Evolutionary conservation across 1,140 invertebrate species (phyloP).

Genomic region (Meloidogyne hapla): DNA sequence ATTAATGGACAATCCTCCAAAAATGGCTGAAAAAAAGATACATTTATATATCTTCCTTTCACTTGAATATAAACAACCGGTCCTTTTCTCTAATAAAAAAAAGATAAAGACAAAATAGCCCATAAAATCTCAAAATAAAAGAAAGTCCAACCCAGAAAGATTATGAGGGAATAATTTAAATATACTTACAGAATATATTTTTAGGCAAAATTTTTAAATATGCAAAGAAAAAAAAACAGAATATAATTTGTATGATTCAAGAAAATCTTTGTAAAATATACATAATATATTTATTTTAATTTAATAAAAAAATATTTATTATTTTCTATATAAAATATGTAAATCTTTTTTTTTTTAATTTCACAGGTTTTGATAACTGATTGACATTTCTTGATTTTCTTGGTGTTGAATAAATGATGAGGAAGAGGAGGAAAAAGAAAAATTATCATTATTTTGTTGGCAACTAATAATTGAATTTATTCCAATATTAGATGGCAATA

Average conservation of each 20-base stretch:
- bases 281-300: too few species aligned
- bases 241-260: too few species aligned
- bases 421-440: not conserved
- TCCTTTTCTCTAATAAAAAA: not conserved
- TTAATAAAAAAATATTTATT: not conserved
- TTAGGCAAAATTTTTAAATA: too few species aligned
- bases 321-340: not conserved
- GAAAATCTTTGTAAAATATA: too few species aligned
- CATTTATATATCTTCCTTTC: not conserved
- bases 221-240: too few species aligned
- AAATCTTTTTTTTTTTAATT: not conserved
- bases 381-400: conserved; percentile 2
- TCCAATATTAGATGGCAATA: conserved; percentile 1
- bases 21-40: not conserved
- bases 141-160: too few species aligned
- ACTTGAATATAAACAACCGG: not conserved
- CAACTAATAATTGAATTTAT: not conserved
- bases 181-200: too few species aligned
- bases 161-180: too few species aligned
- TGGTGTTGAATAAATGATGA: not conserved
- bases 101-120: not conserved
- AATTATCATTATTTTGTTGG: not conserved
- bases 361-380: not conserved
- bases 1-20: too few species aligned
- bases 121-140: not conserved